A percentile compares a stretch with the other conserved stretches of the same genome.
Evolutionary conservation across 2,888 invertebrate species (phyloP).

Genomic region (Fabriciana adippe): DNA sequence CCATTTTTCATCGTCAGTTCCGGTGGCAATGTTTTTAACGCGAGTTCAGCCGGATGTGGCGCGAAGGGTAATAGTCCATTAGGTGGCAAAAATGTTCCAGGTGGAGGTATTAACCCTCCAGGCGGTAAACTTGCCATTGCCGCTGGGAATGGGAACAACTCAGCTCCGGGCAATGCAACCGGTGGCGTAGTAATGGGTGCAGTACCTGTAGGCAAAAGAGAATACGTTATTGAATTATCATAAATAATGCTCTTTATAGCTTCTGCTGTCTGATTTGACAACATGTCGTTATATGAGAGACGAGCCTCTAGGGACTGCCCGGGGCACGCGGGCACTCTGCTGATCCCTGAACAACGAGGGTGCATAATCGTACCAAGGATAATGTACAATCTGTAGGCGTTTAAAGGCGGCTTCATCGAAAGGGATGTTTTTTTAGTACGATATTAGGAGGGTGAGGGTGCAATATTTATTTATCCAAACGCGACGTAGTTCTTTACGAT

Average conservation of each 20-base stretch:
- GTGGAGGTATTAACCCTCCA: constrained; percentile 81
- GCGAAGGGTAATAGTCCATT: constrained; percentile 79
- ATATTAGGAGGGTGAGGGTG: constrained; percentile 80
- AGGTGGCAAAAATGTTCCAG: constrained; percentile 81
- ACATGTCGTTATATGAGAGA: constrained; percentile 80
- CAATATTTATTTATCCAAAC: constrained; percentile 81
- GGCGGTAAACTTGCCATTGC: constrained; percentile 70
- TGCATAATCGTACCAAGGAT: constrained; percentile 83
- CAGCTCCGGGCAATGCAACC: constrained; percentile 67
- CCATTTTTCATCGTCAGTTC: constrained; percentile 80
- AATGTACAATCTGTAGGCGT: constrained; percentile 83
- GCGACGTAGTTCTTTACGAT: constrained; percentile 72
- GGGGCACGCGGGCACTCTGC: constrained; percentile 72
- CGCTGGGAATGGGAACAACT: constrained; percentile 73
- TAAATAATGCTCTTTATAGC: constrained; percentile 47
- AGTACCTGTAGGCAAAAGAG: constrained; percentile 69
- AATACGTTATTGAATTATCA: constrained; percentile 38
- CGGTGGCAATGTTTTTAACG: constrained; percentile 73
- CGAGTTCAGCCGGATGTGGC: constrained; percentile 77
- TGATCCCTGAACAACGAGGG: constrained; percentile 80
- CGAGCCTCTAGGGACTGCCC: constrained; percentile 69
- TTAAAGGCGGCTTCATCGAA: constrained; percentile 81
- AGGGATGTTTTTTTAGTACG: constrained; percentile 82
- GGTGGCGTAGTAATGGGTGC: constrained; percentile 65
- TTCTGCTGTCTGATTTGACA: constrained; percentile 60